Percentiles rank a stretch among this genome's conserved stretches.
These are phyloP conservation scores for Trissolcus basalis DNA, from an alignment of 1,140 invertebrate genomes.

Conservation along the genomic window DNA sequence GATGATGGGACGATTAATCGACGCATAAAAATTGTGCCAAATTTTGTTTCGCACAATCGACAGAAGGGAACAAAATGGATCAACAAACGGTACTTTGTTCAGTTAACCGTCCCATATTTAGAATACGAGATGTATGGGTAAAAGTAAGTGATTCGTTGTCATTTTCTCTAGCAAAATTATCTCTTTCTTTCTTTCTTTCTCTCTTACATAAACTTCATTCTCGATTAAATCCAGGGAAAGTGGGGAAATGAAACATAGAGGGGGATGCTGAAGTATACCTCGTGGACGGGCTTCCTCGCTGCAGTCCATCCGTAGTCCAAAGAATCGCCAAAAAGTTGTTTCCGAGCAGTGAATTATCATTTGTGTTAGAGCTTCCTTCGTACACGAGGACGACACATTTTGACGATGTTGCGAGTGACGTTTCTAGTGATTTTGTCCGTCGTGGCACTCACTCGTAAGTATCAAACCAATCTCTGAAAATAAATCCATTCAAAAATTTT, in stretches of 20 bases:
- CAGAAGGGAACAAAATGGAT: constrained; percentile 15
- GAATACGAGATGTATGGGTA: constrained; percentile 51
- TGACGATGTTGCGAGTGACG: constrained; percentile 61
- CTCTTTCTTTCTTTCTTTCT: constrained; percentile 52
- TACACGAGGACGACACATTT: not conserved
- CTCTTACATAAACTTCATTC: constrained; percentile 60
- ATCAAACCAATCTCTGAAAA: no score
- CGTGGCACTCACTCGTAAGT: constrained; percentile 66
- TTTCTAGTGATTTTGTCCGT: constrained; percentile 59
- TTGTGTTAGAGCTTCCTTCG: constrained; percentile 11
- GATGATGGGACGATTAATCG: no score
- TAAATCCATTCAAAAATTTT: not conserved
- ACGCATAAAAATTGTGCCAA: no score
- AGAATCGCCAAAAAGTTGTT: constrained; percentile 63
- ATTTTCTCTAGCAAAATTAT: constrained; percentile 52
- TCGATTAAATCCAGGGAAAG: constrained; percentile 68
- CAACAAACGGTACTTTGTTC: constrained; percentile 23
- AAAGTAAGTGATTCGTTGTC: constrained; percentile 52
- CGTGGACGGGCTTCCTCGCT: constrained; percentile 58
- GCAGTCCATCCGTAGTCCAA: constrained; percentile 69
- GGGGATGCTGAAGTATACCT: constrained; percentile 70
- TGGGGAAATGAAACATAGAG: constrained; percentile 70
- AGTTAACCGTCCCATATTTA: constrained; percentile 50
- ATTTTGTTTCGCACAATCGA: not conserved
- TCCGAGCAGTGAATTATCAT: constrained; percentile 5